These are phyloP conservation scores for Cyprinella venusta DNA, from an alignment of 2,797 vertebrate species.

Conservation along the genomic window DNA sequence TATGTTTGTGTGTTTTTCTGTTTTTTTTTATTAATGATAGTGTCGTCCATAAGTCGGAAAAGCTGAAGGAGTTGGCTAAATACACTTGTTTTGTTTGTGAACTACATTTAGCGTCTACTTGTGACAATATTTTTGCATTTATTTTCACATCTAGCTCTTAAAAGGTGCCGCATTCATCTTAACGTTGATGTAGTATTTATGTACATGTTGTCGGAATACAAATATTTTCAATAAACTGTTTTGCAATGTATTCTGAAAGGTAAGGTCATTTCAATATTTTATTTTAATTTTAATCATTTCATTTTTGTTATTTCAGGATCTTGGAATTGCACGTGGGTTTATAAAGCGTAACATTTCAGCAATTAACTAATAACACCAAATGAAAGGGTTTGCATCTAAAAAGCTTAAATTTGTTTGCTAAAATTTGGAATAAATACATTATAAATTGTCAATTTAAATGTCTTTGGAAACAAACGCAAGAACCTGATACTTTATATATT, in stretches of 20 bases:
- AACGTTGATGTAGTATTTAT: constrained; percentile 59
- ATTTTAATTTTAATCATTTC: not conserved
- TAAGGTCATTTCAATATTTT: not conserved
- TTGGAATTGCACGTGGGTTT: not conserved
- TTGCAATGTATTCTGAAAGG: constrained; percentile 30
- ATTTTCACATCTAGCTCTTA: constrained; percentile 55
- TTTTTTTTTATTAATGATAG: constrained; percentile 13
- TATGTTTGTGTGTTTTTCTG: not conserved
- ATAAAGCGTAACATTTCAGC: not conserved
- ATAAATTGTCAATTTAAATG: not conserved
- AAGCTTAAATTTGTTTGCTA: not conserved
- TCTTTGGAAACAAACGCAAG: not conserved
- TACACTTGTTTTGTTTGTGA: constrained; percentile 21
- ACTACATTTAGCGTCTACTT: constrained; percentile 46
- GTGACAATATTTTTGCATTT: constrained; percentile 58
- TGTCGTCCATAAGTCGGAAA: not conserved
- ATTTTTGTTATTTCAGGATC: not conserved
- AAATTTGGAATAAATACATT: not conserved
- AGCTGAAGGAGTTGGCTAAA: not conserved
- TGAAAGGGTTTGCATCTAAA: not conserved
- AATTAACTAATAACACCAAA: not conserved
- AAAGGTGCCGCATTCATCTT: constrained; percentile 38
- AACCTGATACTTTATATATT: not conserved
- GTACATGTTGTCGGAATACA: constrained; percentile 54
- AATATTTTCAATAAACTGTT: constrained; percentile 55